These are phyloP conservation scores for Aphidius colemani DNA, from an alignment of 2,888 invertebrate genomes.

Conservation along the genomic window DNA sequence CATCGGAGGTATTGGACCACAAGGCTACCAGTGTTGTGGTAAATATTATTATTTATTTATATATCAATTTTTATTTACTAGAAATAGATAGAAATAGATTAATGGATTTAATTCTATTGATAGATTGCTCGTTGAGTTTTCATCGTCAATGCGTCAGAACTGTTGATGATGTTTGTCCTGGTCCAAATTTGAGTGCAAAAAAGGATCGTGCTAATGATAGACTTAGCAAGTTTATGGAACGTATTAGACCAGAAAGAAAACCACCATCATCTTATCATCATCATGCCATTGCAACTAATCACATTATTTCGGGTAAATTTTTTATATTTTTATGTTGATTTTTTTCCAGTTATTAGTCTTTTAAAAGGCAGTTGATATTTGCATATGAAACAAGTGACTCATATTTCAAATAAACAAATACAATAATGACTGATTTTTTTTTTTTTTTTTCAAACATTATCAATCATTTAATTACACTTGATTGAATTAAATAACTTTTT, in stretches of 20 bases:
- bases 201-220: conserved; percentile 66
- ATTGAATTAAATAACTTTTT: not conserved
- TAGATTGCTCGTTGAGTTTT: conserved; percentile 86
- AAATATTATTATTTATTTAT: conserved; percentile 46
- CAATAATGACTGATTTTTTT: not conserved
- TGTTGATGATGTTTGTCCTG: conserved; percentile 82
- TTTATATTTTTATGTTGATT: not conserved
- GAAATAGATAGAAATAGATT: no score
- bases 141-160: conserved; percentile 81
- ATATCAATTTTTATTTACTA: not conserved
- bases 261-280: conserved; percentile 59
- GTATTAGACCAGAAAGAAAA: conserved; percentile 64
- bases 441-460: no score
- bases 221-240: conserved; percentile 76
- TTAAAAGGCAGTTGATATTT: not conserved
- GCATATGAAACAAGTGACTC: not conserved
- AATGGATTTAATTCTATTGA: conserved; percentile 31
- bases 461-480: not conserved
- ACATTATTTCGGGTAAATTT: conserved; percentile 47
- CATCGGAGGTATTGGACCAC: conserved; percentile 94
- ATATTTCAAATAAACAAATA: not conserved
- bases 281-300: conserved; percentile 41
- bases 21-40: conserved; percentile 96
- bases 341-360: not conserved
- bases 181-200: conserved; percentile 64